These are phyloP conservation scores for Aphis craccivora DNA, from an alignment of 1,140 invertebrate species.

Conservation along the genomic window DNA sequence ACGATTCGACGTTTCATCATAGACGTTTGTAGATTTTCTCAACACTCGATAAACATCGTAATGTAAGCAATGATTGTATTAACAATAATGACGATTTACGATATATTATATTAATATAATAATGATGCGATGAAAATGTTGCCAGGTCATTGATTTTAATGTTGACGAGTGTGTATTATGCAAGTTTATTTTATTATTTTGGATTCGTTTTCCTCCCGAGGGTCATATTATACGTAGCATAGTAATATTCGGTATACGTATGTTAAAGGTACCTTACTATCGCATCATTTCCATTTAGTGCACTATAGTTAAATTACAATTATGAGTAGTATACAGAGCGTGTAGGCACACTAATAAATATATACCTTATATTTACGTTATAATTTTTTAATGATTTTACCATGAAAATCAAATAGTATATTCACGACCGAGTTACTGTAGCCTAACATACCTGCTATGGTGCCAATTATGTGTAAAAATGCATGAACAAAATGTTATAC, in stretches of 20 bases:
- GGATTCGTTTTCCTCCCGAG: not conserved
- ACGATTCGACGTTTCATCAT: not conserved
- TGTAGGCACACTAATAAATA: conserved; percentile 5
- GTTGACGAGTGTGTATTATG: not conserved
- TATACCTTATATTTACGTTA: not conserved
- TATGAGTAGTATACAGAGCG: conserved; percentile 49
- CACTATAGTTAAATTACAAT: not conserved
- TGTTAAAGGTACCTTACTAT: not conserved
- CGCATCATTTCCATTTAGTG: conserved; percentile 21
- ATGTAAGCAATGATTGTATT: not conserved
- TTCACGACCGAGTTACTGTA: not conserved
- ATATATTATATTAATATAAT: not conserved
- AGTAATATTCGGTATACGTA: not conserved
- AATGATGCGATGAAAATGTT: conserved; percentile 6
- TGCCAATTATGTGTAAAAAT: conserved; percentile 20
- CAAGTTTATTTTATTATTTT: conserved; percentile 9
- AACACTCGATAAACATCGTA: not conserved
- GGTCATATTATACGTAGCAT: not conserved
- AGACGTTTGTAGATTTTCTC: not conserved
- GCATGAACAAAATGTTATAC: not conserved
- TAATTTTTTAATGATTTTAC: conserved; percentile 20
- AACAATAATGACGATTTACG: not conserved
- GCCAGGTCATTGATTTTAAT: conserved; percentile 53
- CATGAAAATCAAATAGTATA: conserved; percentile 13
- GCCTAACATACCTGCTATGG: not conserved